Percentiles rank a stretch among this genome's conserved stretches.
Conservation (phyloP, 2,888 invertebrate genomes). For the Athalia circularis region DNA sequence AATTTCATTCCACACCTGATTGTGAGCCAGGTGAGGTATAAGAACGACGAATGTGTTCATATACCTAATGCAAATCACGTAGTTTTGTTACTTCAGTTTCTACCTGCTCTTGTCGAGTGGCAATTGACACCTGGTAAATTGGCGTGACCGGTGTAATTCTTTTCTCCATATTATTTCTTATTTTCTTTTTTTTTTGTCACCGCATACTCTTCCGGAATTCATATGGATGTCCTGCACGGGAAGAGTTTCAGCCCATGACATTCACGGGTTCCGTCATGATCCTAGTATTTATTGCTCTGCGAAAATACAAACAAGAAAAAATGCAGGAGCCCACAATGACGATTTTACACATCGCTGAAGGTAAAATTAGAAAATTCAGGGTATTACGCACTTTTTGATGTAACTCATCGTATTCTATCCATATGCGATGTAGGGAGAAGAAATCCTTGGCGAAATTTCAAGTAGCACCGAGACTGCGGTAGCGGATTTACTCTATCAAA, state of each 20-base stretch:
- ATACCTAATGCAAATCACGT: conserved; percentile 35
- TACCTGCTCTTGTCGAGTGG: conserved; percentile 5
- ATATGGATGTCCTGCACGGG: background rate
- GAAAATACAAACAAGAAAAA: background rate
- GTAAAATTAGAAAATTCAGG: too few species aligned
- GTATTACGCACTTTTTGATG: too few species aligned
- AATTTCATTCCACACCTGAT: conserved; percentile 3
- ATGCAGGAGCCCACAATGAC: background rate
- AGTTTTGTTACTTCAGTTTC: conserved; percentile 26
- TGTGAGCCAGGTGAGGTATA: background rate
- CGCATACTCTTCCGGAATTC: background rate
- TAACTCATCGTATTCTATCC: too few species aligned
- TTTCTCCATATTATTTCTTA: too few species aligned
- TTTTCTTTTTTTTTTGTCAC: background rate
- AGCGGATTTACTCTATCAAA: background rate
- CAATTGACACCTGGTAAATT: conserved; percentile 34
- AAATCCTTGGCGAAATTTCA: background rate
- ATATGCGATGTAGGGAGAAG: background rate
- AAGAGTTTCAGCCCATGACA: background rate
- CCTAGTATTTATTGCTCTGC: background rate
- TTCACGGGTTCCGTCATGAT: too few species aligned
- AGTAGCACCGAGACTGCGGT: background rate
- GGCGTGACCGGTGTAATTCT: conserved; percentile 20
- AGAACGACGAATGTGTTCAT: conserved; percentile 4
- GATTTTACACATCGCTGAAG: background rate